phyloP scores from a whole-genome alignment of 2,113 vertebrate genomes.

The Proteles cristata region DNA sequence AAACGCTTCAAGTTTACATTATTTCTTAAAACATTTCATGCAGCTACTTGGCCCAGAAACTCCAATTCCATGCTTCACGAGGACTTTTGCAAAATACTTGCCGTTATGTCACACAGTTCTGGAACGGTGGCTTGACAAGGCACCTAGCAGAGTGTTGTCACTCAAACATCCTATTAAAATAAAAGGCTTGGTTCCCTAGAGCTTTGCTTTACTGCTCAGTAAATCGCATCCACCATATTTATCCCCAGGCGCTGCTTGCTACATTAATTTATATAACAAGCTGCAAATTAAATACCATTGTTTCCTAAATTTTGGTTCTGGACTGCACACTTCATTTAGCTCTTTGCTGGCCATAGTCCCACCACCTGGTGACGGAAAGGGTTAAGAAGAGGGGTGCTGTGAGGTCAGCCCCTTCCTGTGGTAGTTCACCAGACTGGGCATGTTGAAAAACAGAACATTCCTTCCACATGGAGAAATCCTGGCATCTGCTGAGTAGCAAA shows the following conservation, averaged over 20 bases:
- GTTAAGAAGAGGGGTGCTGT: slow-evolving; percentile 70
- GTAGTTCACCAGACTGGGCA: slow-evolving; percentile 76
- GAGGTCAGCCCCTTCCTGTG: slow-evolving; percentile 64
- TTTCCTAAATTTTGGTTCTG: slow-evolving; percentile 64
- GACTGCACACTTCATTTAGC: slow-evolving; percentile 62
- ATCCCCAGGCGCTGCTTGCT: neutral
- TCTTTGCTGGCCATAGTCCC: slow-evolving; percentile 52
- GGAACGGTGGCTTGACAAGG: neutral
- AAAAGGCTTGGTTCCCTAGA: neutral
- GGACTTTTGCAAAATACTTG: neutral
- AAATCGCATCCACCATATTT: neutral
- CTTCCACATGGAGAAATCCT: slow-evolving; percentile 80
- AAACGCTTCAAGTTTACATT: neutral
- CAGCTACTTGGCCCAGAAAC: neutral
- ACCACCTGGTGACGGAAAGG: slow-evolving; percentile 43
- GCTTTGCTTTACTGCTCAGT: neutral
- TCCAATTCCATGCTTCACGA: neutral
- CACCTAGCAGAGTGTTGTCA: neutral
- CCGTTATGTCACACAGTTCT: neutral
- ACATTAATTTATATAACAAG: slow-evolving; percentile 69
- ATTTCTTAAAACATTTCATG: neutral
- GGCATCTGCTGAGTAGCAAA: slow-evolving; percentile 81
- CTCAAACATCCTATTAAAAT: neutral
- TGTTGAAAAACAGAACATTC: slow-evolving; percentile 82
- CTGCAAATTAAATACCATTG: slow-evolving; percentile 66